phyloP scores from a whole-genome alignment of 1,140 invertebrate species.

The Macrosteles quadrilineatus region DNA sequence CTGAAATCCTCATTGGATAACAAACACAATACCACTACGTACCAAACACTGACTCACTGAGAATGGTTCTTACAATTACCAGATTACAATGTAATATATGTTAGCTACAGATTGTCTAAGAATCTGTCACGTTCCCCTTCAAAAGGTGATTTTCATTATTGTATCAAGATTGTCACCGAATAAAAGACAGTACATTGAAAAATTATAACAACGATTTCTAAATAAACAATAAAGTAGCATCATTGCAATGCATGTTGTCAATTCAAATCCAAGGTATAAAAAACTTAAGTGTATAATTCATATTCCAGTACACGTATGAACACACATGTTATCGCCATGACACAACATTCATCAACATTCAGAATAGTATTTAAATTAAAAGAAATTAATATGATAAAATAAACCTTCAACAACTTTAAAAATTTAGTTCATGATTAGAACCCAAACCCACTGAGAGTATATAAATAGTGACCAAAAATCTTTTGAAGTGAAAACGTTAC shows the following conservation, averaged over 20 bases:
- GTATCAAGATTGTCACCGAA: slow-evolving; percentile 16
- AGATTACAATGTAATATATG: too few species aligned
- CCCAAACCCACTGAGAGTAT: background rate
- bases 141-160: background rate
- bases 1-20: too few species aligned
- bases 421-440: background rate
- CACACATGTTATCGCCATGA: background rate
- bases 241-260: background rate
- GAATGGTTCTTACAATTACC: too few species aligned
- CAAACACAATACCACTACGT: too few species aligned
- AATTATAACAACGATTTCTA: background rate
- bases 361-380: background rate
- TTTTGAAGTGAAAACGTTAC: background rate
- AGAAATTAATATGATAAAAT: background rate
- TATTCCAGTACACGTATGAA: slow-evolving; percentile 15
- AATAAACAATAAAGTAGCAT: background rate
- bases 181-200: background rate
- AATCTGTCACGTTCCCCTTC: background rate
- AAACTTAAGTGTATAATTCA: background rate
- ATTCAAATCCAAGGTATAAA: background rate
- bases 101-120: slow-evolving; percentile 20
- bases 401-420: background rate
- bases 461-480: background rate
- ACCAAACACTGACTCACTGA: too few species aligned
- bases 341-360: background rate